These are phyloP conservation scores for Oreochromis niloticus DNA, from an alignment of 2,113 vertebrate genomes.

Conservation along the genomic window DNA sequence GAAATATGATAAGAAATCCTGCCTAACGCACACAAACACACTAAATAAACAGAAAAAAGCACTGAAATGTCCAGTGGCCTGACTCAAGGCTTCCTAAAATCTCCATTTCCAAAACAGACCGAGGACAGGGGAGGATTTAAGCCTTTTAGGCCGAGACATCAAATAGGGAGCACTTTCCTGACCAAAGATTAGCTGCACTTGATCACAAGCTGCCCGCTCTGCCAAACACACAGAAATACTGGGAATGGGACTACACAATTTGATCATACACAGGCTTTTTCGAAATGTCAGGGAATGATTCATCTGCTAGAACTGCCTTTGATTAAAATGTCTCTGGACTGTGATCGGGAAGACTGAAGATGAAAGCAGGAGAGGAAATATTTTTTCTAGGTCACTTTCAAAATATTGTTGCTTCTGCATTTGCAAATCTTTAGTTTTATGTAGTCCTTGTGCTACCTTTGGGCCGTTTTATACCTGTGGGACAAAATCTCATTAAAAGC, in stretches of 20 bases:
- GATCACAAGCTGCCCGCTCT: slow-evolving; percentile 26
- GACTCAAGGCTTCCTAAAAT: slow-evolving; percentile 6
- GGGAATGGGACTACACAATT: slow-evolving; percentile 12
- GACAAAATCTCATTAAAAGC: background rate
- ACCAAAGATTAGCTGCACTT: slow-evolving; percentile 52
- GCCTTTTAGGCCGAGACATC: slow-evolving; percentile 43
- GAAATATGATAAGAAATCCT: background rate
- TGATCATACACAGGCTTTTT: slow-evolving; percentile 15
- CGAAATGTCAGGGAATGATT: slow-evolving; percentile 25
- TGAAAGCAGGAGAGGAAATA: background rate
- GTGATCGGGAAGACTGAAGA: background rate
- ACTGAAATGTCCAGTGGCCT: background rate
- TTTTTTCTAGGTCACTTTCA: background rate
- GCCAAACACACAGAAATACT: slow-evolving; percentile 35
- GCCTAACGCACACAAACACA: background rate
- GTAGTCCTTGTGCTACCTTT: background rate
- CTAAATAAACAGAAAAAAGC: background rate
- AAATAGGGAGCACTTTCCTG: slow-evolving; percentile 1
- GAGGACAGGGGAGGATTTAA: slow-evolving; percentile 42
- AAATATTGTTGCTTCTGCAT: background rate
- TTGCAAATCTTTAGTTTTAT: background rate
- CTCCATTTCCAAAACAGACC: slow-evolving; percentile 35
- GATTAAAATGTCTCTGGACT: slow-evolving; percentile 4
- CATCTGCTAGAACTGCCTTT: background rate
- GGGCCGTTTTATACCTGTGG: background rate